Conservation (phyloP, 2,888 invertebrate genomes). For the Harpalus rufipes region DNA sequence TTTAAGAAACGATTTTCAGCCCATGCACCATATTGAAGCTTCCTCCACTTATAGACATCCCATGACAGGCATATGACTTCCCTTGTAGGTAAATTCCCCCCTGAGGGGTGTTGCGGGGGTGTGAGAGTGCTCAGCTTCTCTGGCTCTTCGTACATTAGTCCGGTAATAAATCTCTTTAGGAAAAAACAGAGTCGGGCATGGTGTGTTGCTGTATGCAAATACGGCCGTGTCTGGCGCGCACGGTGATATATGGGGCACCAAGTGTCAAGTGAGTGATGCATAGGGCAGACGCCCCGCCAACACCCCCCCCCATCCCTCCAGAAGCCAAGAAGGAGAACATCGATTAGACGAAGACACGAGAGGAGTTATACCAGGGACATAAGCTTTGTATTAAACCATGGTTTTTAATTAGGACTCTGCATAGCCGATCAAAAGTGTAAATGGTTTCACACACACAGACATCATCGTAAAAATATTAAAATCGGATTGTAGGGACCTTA, state of each 20-base stretch:
- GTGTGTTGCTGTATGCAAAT: slow-evolving; percentile 78
- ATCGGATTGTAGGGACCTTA: no score
- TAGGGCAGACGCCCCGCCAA: slow-evolving; percentile 72
- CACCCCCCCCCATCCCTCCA: background rate
- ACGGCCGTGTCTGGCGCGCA: slow-evolving; percentile 72
- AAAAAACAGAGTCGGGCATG: slow-evolving; percentile 69
- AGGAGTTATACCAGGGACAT: background rate
- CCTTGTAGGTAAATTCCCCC: no score
- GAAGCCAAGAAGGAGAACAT: slow-evolving; percentile 11
- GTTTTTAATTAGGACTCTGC: no score
- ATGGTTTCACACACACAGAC: no score
- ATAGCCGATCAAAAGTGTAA: no score
- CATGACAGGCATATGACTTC: no score
- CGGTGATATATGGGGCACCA: slow-evolving; percentile 79
- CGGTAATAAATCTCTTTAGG: slow-evolving; percentile 77
- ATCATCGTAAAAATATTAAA: no score
- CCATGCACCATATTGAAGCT: no score
- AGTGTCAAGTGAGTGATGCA: slow-evolving; percentile 79
- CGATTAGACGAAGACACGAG: background rate
- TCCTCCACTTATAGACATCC: no score
- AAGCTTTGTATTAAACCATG: no score
- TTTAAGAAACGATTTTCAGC: no score
- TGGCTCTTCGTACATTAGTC: slow-evolving; percentile 74
- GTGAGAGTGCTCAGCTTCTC: slow-evolving; percentile 40
- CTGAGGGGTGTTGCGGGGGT: slow-evolving; percentile 8